phyloP scores from a whole-genome alignment of 2,888 invertebrate genomes.

The Drosophila villosipedis region DNA sequence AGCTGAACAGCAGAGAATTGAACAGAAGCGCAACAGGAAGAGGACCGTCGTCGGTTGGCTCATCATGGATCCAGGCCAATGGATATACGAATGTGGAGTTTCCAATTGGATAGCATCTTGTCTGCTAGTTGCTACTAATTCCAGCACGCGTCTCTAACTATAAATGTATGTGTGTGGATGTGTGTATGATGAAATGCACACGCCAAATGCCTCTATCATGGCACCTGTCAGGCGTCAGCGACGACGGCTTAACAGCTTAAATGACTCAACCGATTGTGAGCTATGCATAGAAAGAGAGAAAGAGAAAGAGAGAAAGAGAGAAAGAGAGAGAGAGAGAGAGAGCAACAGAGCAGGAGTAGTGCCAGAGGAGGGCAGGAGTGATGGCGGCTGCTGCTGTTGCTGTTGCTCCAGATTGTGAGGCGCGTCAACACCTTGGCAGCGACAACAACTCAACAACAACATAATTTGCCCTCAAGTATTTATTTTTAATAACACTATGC shows the following conservation, averaged over 20 bases:
- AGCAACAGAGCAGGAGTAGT: neutral
- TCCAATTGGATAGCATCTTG: slow-evolving; percentile 25
- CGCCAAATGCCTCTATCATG: slow-evolving; percentile 50
- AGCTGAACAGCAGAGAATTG: slow-evolving; percentile 8
- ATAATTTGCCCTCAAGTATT: slow-evolving; percentile 67
- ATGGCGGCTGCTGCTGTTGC: neutral
- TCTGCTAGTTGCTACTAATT: slow-evolving; percentile 53
- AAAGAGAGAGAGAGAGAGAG: neutral
- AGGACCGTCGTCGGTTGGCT: slow-evolving; percentile 21
- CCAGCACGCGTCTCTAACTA: slow-evolving; percentile 68
- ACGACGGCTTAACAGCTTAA: slow-evolving; percentile 69
- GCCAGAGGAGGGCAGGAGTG: neutral
- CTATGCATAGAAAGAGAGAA: neutral
- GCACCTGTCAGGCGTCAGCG: slow-evolving; percentile 71
- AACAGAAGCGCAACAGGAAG: slow-evolving; percentile 50
- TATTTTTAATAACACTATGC: slow-evolving; percentile 63
- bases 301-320: neutral
- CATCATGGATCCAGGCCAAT: slow-evolving; percentile 38
- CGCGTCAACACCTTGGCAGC: slow-evolving; percentile 59
- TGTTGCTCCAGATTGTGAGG: slow-evolving; percentile 64
- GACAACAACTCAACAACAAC: slow-evolving; percentile 51
- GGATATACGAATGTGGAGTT: slow-evolving; percentile 22
- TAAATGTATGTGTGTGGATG: neutral
- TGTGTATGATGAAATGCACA: slow-evolving; percentile 59
- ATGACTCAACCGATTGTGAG: slow-evolving; percentile 38